Conservation (phyloP, 2,113 vertebrate genomes). For the Apodemus speciosus region DNA sequence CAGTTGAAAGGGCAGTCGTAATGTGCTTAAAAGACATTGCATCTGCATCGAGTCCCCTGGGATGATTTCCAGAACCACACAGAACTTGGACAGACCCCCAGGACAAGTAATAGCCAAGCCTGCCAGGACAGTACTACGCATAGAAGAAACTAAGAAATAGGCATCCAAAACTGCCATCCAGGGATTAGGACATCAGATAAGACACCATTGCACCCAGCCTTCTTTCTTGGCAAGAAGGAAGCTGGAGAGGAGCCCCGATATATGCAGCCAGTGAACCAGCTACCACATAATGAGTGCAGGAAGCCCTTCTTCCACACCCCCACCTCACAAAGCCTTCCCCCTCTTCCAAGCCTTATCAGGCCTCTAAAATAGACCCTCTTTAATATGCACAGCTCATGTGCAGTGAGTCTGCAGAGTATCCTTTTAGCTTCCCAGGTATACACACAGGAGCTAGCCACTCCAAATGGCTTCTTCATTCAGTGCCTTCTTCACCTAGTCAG, state of each 20-base stretch:
- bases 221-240: constrained; percentile 24
- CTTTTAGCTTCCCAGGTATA: not conserved
- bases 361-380: not conserved
- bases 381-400: not conserved
- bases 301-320: not conserved
- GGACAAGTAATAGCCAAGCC: not conserved
- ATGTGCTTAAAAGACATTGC: not conserved
- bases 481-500: not conserved
- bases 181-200: not conserved
- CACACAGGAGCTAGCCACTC: not conserved
- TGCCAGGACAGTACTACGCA: not conserved
- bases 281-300: not conserved
- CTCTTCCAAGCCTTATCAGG: not conserved
- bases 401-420: not conserved
- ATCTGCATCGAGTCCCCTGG: not conserved
- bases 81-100: not conserved
- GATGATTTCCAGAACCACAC: not conserved
- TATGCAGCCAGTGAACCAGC: not conserved
- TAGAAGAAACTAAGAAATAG: constrained; percentile 7
- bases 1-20: not conserved
- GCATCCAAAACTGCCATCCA: not conserved
- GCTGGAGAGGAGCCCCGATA: not conserved
- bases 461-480: not conserved
- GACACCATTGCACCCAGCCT: not conserved
- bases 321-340: not conserved